Conservation (phyloP, 2,888 invertebrate species). For the Luffia ferchaultella region DNA sequence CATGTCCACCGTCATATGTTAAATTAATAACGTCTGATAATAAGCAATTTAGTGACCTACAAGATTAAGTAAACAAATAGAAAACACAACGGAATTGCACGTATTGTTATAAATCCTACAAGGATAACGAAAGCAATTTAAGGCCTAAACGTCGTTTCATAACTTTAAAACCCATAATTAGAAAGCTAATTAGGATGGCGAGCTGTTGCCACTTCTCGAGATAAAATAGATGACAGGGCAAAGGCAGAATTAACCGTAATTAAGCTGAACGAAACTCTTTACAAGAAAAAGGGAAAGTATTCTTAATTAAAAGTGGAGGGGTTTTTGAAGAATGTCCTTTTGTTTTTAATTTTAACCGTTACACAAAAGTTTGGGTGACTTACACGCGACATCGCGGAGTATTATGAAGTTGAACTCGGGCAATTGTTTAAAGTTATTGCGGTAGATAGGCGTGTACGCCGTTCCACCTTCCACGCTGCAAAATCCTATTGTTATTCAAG, state of each 20-base stretch:
- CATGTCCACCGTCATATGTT: too few relatives aligned
- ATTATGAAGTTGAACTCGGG: too few relatives aligned
- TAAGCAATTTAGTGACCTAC: too few relatives aligned
- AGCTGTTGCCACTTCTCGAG: slow-evolving; percentile 26
- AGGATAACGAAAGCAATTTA: too few relatives aligned
- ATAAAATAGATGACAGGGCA: slow-evolving; percentile 36
- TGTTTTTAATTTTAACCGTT: slow-evolving; percentile 44
- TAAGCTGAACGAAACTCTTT: slow-evolving; percentile 42
- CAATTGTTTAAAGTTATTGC: too few relatives aligned
- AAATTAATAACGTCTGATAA: too few relatives aligned
- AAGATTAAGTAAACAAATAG: too few relatives aligned
- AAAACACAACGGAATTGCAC: too few relatives aligned
- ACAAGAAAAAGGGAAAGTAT: slow-evolving; percentile 32
- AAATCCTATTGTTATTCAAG: slow-evolving; percentile 24
- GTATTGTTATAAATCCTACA: too few relatives aligned
- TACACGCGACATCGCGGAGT: too few relatives aligned
- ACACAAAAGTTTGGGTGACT: slow-evolving; percentile 1
- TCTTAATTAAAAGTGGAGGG: slow-evolving; percentile 44
- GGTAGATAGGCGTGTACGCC: too few relatives aligned
- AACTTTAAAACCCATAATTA: slow-evolving; percentile 27
- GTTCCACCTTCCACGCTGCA: too few relatives aligned
- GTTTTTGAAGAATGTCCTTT: slow-evolving; percentile 35
- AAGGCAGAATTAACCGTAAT: slow-evolving; percentile 41
- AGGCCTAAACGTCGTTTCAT: slow-evolving; percentile 17
- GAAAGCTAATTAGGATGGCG: slow-evolving; percentile 29